Conservation (phyloP, 2,113 vertebrate species). For the Corythornis madagascariensis region DNA sequence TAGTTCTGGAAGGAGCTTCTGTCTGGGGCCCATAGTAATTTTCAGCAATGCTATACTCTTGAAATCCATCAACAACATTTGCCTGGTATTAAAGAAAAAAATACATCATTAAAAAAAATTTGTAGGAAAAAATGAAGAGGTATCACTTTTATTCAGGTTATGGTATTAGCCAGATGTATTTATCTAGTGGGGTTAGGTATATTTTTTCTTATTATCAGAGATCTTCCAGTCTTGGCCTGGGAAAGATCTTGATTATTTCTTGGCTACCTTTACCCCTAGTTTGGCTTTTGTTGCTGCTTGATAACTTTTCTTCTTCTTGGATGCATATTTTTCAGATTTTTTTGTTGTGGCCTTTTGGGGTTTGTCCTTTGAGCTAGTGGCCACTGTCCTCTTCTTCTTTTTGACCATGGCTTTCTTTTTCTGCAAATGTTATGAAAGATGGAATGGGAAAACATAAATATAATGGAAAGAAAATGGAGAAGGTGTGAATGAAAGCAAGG, state of each 20-base stretch:
- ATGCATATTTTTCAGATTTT: constrained; percentile 87
- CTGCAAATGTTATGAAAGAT: constrained; percentile 84
- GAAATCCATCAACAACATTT: constrained; percentile 87
- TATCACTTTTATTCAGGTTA: constrained; percentile 73
- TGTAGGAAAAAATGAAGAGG: constrained; percentile 18
- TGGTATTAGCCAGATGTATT: constrained; percentile 75
- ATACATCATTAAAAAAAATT: background rate
- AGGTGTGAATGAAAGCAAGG: constrained; percentile 56
- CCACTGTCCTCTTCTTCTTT: constrained; percentile 92
- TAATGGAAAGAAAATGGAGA: constrained; percentile 58
- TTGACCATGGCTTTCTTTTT: constrained; percentile 91
- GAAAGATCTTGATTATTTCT: constrained; percentile 92
- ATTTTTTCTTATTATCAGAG: constrained; percentile 85
- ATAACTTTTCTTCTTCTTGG: constrained; percentile 91
- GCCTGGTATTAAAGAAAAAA: constrained; percentile 76
- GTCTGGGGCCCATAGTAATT: constrained; percentile 88
- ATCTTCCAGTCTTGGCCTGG: constrained; percentile 84
- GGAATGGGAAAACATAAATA: constrained; percentile 82
- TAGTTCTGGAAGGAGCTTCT: constrained; percentile 80
- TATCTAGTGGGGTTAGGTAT: constrained; percentile 82
- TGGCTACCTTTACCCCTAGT: constrained; percentile 91
- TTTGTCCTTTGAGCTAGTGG: constrained; percentile 87
- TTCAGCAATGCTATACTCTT: constrained; percentile 84
- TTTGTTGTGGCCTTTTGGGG: constrained; percentile 85
- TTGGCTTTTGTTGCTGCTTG: constrained; percentile 85